Evolutionary conservation across 1,140 invertebrate genomes (phyloP).

Genomic region (Carcinoscorpius rotundicauda): DNA sequence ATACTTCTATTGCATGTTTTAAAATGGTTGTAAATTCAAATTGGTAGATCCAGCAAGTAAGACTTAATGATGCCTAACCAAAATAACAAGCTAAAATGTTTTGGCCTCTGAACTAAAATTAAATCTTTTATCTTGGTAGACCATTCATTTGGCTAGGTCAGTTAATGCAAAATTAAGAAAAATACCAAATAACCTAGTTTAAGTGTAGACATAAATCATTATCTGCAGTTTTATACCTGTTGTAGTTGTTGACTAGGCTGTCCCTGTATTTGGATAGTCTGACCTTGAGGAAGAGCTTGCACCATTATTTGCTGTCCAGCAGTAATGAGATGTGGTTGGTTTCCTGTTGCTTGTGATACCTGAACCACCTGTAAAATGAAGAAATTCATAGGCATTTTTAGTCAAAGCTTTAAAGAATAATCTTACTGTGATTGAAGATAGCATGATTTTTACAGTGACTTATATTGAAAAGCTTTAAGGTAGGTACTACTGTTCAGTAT

Average conservation of each 20-base stretch:
- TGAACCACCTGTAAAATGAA: conserved; percentile 27
- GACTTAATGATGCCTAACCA: too few species aligned
- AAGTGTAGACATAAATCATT: too few species aligned
- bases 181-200: too few species aligned
- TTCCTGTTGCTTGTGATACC: conserved; percentile 32
- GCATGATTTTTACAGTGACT: neutral
- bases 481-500: neutral
- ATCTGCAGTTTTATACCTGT: conserved; percentile 27
- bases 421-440: neutral
- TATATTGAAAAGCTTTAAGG: neutral
- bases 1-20: too few species aligned
- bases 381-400: neutral
- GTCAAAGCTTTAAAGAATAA: conserved; percentile 2
- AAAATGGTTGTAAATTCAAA: too few species aligned
- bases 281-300: conserved; percentile 35
- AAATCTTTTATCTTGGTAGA: too few species aligned
- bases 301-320: conserved; percentile 34
- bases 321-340: conserved; percentile 29
- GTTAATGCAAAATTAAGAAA: too few species aligned
- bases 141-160: too few species aligned
- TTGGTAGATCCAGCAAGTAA: too few species aligned
- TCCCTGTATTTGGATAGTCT: conserved; percentile 48
- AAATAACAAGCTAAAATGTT: too few species aligned
- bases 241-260: conserved; percentile 40
- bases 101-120: too few species aligned